Base-by-base conservation (phyloP, 2,888 invertebrate species). In the Drosophila tanythrix region DNA sequence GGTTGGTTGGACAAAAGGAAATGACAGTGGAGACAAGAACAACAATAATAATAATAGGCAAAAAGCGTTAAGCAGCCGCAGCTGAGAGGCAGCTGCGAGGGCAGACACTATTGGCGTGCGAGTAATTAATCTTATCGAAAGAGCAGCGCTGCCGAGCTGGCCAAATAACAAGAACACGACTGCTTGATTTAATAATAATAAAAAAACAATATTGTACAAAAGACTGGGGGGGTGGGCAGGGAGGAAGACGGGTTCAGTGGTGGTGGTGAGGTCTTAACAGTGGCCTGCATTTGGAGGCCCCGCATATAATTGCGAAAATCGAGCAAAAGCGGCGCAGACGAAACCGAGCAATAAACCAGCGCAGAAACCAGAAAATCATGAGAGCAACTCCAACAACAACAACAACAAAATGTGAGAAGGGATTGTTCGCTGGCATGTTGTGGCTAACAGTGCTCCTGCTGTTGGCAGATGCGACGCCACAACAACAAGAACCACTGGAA, bases 101-200 rank as follows among this genome's bases (percentile, higher is more conserved):
- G 56, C 25, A 50, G 68, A n/a, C 64, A 48, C 7, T 31, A 72
- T 50, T 62, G 68, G 53, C 68, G 68, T 74, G 58, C 63, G 78
- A 81, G 74, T 69, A 79, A 79, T 87, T 85, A 85, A 85, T 85
- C 84, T 85, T 85, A 85, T 85, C 84, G 61, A 67, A 83, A n/a
- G 56, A 55, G 53, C 46, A 52, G 52, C 56, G 56, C 69, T 29
- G 52, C 48, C 67, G 57, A 64, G 79, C 67, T 80, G 82, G 79
- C 79, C 82, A 78, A 80, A 80, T 78, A 80, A 74, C 77, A 77
- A 74, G 81, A 77, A 74, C 74, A 73, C 64, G 51, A 40, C 60
- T 53, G 59, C 53, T 61, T 68, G 64, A 83, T 82, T 89, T 85
- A 89, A 85, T 75, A 87, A 81, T 21, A 21, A 21, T 21, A 62